Evolutionary conservation across 2,113 vertebrate genomes (phyloP), one percentile per base, ranked within the genome.

Genomic region (Opisthocomus hoazin): DNA sequence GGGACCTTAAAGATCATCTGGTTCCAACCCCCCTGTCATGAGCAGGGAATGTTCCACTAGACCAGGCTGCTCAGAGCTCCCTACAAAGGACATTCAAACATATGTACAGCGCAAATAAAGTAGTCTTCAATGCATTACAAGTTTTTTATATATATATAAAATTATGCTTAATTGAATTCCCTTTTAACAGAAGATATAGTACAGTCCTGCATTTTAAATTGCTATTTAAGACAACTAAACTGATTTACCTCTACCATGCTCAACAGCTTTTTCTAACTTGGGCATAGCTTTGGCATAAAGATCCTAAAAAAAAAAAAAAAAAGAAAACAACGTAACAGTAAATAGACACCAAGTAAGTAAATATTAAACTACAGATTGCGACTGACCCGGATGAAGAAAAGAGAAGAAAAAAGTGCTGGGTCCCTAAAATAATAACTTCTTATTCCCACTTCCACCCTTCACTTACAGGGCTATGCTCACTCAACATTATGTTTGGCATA

Each of bases 211-310:
- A 93, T 89, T 87, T 91, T 39, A 64, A 96, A 68, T 1, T 68
- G 68, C 53, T 89, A 91, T n/a, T 95, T 93, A 94, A 94, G 94
- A 96, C 92, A 97, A 97, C 95, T 97, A 63, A 93, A 79, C 41
- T 73, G 65, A 80, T 96, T 97, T 98, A 99, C 99, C 99, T 98
- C 96, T 98, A 79, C 98, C 98, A 61, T 96, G 95, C 5, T 98
- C 96, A 87, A 98, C 54, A 26, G 98, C 97, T 43, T 89, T 92
- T 97, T 96, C 97, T 93, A 99, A 78, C 61, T 94, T 97, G 45
- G 99, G 99, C 94, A 98, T 97, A 96, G 98, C 96, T 39, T 97
- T 98, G 83, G 82, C 94, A 94, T 98, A 99, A 37, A 94, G 97
- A 84, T 96, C 97, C 99, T 99, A 96, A 10, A 91, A 91, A 93